phyloP scores from a whole-genome alignment of 2,113 vertebrate genomes.

The Rhinoptilus africanus region DNA sequence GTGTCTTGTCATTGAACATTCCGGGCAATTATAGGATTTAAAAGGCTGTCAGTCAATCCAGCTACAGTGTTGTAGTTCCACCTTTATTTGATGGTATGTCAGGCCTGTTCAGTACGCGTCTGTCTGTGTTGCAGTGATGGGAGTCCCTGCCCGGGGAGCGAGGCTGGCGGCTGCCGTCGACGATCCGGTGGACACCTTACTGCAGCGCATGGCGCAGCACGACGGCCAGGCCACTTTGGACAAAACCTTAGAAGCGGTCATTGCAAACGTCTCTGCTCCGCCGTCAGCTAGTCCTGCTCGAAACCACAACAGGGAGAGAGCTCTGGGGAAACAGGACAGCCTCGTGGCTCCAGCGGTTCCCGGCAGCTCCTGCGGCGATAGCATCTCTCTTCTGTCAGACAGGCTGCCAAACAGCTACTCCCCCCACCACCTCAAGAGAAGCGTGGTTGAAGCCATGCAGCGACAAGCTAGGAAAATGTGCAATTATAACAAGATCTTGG shows the following conservation, averaged over 20 bases:
- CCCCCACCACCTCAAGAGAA: slow-evolving; percentile 74
- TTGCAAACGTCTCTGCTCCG: slow-evolving; percentile 47
- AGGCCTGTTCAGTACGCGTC: not conserved
- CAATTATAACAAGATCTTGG: slow-evolving; percentile 81
- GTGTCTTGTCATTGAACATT: rapidly evolving
- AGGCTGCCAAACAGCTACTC: slow-evolving; percentile 45
- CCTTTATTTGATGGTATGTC: rapidly evolving
- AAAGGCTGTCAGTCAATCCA: not conserved
- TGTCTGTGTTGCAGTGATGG: slow-evolving; percentile 53
- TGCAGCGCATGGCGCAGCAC: slow-evolving; percentile 74
- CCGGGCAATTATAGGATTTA: not conserved
- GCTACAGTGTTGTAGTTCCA: not conserved
- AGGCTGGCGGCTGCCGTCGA: slow-evolving; percentile 60
- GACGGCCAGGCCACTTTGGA: slow-evolving; percentile 66
- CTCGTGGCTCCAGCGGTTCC: not conserved
- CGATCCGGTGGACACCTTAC: slow-evolving; percentile 68
- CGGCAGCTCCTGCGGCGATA: not conserved
- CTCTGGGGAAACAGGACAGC: slow-evolving; percentile 61
- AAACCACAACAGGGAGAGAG: slow-evolving; percentile 65
- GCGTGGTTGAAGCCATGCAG: slow-evolving; percentile 79
- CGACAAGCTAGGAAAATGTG: slow-evolving; percentile 82
- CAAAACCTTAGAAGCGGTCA: slow-evolving; percentile 66
- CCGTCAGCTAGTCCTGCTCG: slow-evolving; percentile 63
- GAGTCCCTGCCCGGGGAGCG: slow-evolving; percentile 12
- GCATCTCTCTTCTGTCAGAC: slow-evolving; percentile 57